These are phyloP conservation scores for Eulemur rufifrons DNA, from an alignment of 2,113 vertebrate species.

Conservation along the genomic window DNA sequence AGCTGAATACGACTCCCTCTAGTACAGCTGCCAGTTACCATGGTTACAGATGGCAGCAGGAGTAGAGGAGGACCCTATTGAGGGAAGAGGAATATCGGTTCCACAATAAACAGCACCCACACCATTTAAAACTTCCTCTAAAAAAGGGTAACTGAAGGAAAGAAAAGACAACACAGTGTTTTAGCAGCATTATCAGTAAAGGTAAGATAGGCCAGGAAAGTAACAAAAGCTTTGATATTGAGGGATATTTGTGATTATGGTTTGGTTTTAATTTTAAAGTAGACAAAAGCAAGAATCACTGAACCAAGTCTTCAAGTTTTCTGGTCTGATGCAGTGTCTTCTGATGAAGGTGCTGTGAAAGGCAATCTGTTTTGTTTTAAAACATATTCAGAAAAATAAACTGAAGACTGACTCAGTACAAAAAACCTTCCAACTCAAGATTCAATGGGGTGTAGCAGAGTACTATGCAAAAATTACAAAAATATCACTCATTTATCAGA, in stretches of 20 bases:
- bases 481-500: not conserved
- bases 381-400: constrained; percentile 21
- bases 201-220: not conserved
- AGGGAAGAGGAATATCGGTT: not conserved
- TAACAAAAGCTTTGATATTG: not conserved
- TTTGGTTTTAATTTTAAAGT: not conserved
- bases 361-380: not conserved
- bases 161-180: constrained; percentile 5
- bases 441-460: not conserved
- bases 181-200: not conserved
- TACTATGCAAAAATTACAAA: not conserved
- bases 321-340: not conserved
- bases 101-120: not conserved
- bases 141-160: not conserved
- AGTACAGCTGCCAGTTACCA: constrained; percentile 28
- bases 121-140: not conserved
- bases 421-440: not conserved
- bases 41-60: constrained; percentile 4
- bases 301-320: not conserved
- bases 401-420: not conserved
- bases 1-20: constrained; percentile 43
- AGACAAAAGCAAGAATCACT: not conserved
- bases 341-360: not conserved
- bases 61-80: not conserved
- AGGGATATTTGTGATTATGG: not conserved